Evolutionary conservation across 2,113 vertebrate genomes (phyloP).

Genomic region (Lophotis ruficrista): DNA sequence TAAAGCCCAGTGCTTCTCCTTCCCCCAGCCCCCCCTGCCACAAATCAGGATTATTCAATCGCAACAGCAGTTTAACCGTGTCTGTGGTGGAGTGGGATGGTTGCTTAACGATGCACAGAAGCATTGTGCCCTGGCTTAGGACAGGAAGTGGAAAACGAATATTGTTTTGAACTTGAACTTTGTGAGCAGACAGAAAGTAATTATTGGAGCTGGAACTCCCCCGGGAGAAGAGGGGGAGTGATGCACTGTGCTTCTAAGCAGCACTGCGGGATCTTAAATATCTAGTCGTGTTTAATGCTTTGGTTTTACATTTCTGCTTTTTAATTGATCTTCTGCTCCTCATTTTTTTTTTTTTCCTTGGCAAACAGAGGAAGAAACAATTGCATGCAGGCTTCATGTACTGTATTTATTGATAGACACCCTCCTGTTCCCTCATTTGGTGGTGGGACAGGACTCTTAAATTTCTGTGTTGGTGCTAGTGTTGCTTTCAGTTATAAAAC

Average conservation of each 20-base stretch:
- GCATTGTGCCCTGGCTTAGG: slow-evolving; percentile 4
- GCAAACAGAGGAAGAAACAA: not conserved
- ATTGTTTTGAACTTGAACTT: slow-evolving; percentile 64
- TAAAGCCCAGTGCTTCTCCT: not conserved
- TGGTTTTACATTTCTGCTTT: slow-evolving; percentile 42
- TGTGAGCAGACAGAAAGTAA: slow-evolving; percentile 29
- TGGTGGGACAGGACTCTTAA: not conserved
- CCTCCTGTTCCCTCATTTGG: not conserved
- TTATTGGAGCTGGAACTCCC: slow-evolving; percentile 23
- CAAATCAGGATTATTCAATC: not conserved
- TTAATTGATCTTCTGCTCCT: slow-evolving; percentile 6
- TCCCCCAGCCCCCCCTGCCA: not conserved
- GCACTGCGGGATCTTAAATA: slow-evolving; percentile 25
- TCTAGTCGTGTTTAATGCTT: not conserved
- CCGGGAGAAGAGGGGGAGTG: not conserved
- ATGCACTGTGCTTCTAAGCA: not conserved
- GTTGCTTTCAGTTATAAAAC: not conserved
- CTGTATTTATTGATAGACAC: not conserved
- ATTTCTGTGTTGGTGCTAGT: not conserved
- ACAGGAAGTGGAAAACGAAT: slow-evolving; percentile 58
- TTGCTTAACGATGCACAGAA: not conserved
- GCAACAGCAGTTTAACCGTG: not conserved
- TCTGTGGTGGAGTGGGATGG: not conserved
- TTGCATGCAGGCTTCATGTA: not conserved
- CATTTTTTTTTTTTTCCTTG: not conserved